phyloP scores from a whole-genome alignment of 2,888 invertebrate species.

The Neoscelio sp. region DNA sequence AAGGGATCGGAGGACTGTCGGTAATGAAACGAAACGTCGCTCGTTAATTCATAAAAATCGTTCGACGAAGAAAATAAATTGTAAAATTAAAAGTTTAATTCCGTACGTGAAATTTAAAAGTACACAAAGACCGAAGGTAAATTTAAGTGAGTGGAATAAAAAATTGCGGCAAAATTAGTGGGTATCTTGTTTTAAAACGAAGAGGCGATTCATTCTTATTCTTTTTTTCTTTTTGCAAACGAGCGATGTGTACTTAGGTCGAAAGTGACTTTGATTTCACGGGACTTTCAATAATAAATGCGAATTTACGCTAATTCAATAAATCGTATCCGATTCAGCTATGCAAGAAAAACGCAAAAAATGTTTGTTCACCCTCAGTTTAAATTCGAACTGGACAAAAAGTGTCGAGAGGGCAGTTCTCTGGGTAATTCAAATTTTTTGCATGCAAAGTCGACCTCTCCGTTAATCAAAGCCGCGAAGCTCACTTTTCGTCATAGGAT shows the following conservation, averaged over 20 bases:
- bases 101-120: too few species aligned
- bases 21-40: background rate
- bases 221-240: conserved; percentile 24
- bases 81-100: too few species aligned
- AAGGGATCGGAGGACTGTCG: conserved; percentile 2
- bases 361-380: conserved; percentile 48
- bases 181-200: background rate
- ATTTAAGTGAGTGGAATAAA: too few species aligned
- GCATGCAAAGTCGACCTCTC: conserved; percentile 38
- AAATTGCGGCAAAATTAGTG: too few species aligned
- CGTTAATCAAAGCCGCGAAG: conserved; percentile 43
- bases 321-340: conserved; percentile 43
- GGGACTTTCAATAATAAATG: conserved; percentile 53
- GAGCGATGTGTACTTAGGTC: conserved; percentile 29
- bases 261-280: conserved; percentile 40
- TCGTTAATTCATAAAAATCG: too few species aligned
- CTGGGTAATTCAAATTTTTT: conserved; percentile 48
- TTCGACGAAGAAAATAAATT: too few species aligned
- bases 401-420: conserved; percentile 53
- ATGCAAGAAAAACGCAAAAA: conserved; percentile 26
- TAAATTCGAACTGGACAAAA: conserved; percentile 48
- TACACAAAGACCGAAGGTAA: too few species aligned
- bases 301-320: conserved; percentile 53
- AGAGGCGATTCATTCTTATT: conserved; percentile 7
- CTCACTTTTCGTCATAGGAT: conserved; percentile 39